These are phyloP conservation scores for Dysmachus trigonus DNA, from an alignment of 2,888 invertebrate genomes.

Conservation along the genomic window DNA sequence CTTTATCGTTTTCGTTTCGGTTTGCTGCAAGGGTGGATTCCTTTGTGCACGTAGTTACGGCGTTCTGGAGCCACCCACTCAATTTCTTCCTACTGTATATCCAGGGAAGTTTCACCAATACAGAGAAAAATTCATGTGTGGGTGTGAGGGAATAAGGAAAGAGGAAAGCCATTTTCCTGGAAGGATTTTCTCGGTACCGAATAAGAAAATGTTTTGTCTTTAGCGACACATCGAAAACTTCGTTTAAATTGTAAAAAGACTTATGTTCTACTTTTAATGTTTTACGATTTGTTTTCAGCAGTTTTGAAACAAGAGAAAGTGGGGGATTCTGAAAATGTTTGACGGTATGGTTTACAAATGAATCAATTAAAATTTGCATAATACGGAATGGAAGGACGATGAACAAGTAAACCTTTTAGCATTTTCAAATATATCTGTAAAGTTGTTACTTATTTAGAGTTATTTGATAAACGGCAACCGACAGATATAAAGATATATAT, in stretches of 20 bases:
- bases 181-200: neutral
- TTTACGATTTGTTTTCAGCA: neutral
- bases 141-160: neutral
- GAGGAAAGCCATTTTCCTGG: neutral
- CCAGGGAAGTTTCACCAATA: neutral
- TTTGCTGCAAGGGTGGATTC: constrained; percentile 37
- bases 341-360: neutral
- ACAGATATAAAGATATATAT: too few species aligned
- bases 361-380: neutral
- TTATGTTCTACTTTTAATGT: neutral
- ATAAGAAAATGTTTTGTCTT: neutral
- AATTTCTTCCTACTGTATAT: neutral
- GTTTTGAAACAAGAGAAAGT: neutral
- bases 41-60: constrained; percentile 5
- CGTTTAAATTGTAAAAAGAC: neutral
- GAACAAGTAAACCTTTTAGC: neutral
- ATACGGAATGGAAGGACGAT: neutral
- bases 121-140: neutral
- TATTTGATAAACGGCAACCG: too few species aligned
- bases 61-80: neutral
- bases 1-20: constrained; percentile 37
- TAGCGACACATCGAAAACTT: neutral
- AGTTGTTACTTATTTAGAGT: neutral
- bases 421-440: neutral
- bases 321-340: neutral